phyloP scores from a whole-genome alignment of 2,113 vertebrate species.

The Theristicus caerulescens region DNA sequence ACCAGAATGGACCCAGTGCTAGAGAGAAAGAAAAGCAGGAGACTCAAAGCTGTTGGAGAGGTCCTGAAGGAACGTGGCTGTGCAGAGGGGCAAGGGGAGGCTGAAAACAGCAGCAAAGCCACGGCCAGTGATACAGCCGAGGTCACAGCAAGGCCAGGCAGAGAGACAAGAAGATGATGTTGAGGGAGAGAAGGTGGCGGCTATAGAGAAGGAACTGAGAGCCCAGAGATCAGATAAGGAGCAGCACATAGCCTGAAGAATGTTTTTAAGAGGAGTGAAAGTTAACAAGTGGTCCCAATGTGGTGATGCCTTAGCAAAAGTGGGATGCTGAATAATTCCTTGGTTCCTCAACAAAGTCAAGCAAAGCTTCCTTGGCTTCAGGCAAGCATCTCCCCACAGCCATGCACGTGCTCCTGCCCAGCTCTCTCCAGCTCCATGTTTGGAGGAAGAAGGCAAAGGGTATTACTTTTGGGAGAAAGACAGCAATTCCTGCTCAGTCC shows the following conservation, averaged over 20 bases:
- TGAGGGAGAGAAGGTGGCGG: neutral
- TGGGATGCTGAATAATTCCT: constrained; percentile 49
- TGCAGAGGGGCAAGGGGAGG: neutral
- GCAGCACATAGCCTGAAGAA: neutral
- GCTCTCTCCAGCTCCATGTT: neutral
- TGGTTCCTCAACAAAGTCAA: constrained; percentile 40
- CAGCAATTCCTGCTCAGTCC: neutral
- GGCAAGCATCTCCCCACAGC: neutral
- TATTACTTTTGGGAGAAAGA: neutral
- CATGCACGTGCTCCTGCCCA: neutral
- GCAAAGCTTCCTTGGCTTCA: neutral
- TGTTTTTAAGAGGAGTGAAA: constrained; percentile 23
- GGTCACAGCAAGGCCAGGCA: neutral
- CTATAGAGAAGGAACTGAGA: constrained; percentile 63
- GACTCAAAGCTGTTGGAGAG: neutral
- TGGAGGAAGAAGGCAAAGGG: neutral
- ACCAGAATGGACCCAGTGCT: neutral
- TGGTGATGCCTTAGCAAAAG: constrained; percentile 47
- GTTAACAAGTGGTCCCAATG: constrained; percentile 50
- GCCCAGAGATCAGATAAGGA: constrained; percentile 60
- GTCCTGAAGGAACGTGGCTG: neutral
- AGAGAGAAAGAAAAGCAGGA: neutral
- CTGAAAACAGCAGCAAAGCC: neutral
- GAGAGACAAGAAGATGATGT: constrained; percentile 8
- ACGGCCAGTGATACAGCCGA: neutral